Base-by-base conservation (phyloP, 2,888 invertebrate species). In the Harpagoxenus sublaevis region DNA sequence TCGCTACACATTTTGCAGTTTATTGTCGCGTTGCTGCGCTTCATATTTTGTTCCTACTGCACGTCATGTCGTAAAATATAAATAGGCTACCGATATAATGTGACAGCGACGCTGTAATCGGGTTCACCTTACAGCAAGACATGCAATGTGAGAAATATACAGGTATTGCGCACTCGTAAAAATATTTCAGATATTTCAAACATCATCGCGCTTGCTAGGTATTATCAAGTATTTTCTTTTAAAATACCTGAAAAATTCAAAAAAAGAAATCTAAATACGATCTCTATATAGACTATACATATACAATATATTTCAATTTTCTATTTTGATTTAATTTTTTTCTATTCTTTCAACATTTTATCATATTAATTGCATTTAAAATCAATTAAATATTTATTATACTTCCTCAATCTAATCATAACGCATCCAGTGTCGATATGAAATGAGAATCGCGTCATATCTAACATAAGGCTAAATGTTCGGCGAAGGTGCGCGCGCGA, bases 71-170 rank as follows among this genome's bases (percentile, higher is more conserved):
- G 12, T 79, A 39, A 70, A 79, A 70, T 70, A 79, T 79, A 70
- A 79, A 79, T 70, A 70, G 70, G 57, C 57, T 79, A 79, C 18
- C 39, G 35, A 79, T 79, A 60, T 68, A 79, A 60, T 48, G 4
- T 60, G 60, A 70, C 45, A 79, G 70, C 18, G 35, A 70, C 45
- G 15, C 12, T 39, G 48, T 70, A 60, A 79, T 79, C 28, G 79
- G 60, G 18, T 48, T 48, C 39, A 39, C 12, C 18, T 70, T 48
- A 70, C 48, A 35, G 18, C 18, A 28, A 53, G 35, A 31, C 70
- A 79, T 23, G 18, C 35, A 60, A 48, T 35, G 35, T 18, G 12
- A 60, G 12, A 70, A 51, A 60, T 31, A 23, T 23, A 57, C 28
- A 35, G 23, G 23, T 35, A 10, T 4, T 8, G 48, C 18, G 31